Percentiles rank a stretch among this genome's conserved stretches.
Conservation (phyloP, 1,140 invertebrate genomes). For the Telenomus remus region DNA sequence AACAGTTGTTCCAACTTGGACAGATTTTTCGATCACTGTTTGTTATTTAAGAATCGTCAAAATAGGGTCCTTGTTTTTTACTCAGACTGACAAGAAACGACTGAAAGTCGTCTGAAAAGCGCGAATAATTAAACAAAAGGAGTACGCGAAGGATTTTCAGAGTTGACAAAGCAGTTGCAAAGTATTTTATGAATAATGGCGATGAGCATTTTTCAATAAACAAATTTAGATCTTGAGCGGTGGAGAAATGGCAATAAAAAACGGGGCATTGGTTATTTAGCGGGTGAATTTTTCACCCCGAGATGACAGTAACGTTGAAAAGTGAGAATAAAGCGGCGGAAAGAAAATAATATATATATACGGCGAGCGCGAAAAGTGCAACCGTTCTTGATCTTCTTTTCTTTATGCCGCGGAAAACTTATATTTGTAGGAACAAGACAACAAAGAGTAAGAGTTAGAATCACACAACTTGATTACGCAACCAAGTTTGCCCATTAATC, state of each 20-base stretch:
- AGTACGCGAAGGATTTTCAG: no score
- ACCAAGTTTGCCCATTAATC: conserved; percentile 6
- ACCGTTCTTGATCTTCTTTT: conserved; percentile 31
- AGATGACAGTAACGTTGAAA: conserved; percentile 28
- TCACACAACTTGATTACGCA: conserved; percentile 7
- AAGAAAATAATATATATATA: conserved; percentile 16
- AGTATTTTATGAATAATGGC: no score
- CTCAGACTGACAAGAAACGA: no score
- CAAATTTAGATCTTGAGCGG: background rate
- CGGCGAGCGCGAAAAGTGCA: conserved; percentile 21
- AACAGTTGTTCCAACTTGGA: no score
- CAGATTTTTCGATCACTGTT: no score
- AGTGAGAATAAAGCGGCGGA: conserved; percentile 29
- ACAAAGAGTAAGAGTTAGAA: conserved; percentile 6
- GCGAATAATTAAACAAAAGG: no score
- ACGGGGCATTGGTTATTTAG: conserved; percentile 7
- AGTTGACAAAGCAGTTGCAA: no score
- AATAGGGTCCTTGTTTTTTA: conserved; percentile 8
- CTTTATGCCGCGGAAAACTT: conserved; percentile 19
- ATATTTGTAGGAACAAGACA: conserved; percentile 29
- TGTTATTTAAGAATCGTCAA: background rate
- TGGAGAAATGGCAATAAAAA: background rate
- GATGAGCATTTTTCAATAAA: no score
- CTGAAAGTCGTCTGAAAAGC: no score
- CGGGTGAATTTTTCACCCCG: conserved; percentile 15